These are phyloP conservation scores for Eciton burchellii DNA, from an alignment of 1,140 invertebrate genomes.

Conservation along the genomic window DNA sequence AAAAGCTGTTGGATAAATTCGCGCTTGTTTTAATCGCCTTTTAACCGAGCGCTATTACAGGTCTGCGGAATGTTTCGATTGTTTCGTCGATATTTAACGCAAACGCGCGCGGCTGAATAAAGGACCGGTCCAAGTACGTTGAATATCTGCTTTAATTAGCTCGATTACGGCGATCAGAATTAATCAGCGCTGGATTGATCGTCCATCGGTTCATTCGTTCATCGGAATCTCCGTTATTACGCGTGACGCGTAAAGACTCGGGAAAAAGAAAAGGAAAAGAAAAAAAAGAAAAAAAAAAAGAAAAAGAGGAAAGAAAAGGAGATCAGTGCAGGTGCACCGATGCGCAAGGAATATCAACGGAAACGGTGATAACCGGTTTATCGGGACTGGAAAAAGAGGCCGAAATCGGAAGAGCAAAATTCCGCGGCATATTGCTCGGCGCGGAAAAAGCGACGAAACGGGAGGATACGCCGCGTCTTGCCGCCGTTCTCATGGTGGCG, in stretches of 20 bases:
- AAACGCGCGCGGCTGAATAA: constrained; percentile 6
- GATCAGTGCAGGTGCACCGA: too few relatives aligned
- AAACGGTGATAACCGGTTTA: too few relatives aligned
- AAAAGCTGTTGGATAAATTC: constrained; percentile 44
- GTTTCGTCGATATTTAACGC: constrained; percentile 17
- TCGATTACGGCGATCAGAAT: neutral
- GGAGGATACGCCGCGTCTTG: constrained; percentile 25
- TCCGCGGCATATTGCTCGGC: constrained; percentile 73
- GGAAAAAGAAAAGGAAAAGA: too few relatives aligned
- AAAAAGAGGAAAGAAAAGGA: too few relatives aligned
- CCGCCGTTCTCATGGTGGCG: constrained; percentile 56
- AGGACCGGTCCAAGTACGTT: constrained; percentile 44
- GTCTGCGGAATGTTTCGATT: constrained; percentile 48
- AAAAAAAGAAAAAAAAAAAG: too few relatives aligned
- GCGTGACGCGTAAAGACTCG: too few relatives aligned
- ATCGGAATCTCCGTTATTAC: too few relatives aligned
- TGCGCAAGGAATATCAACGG: too few relatives aligned
- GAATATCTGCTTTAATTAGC: constrained; percentile 35
- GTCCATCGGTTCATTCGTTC: too few relatives aligned
- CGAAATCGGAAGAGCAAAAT: neutral
- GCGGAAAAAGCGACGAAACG: constrained; percentile 34
- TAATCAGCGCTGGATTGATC: too few relatives aligned
- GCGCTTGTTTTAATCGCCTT: constrained; percentile 32
- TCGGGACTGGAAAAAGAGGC: too few relatives aligned
- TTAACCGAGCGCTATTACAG: constrained; percentile 41